These are phyloP conservation scores for Meandrina meandrites DNA, from an alignment of 92 coral and sea anemone species.

Conservation along the genomic window DNA sequence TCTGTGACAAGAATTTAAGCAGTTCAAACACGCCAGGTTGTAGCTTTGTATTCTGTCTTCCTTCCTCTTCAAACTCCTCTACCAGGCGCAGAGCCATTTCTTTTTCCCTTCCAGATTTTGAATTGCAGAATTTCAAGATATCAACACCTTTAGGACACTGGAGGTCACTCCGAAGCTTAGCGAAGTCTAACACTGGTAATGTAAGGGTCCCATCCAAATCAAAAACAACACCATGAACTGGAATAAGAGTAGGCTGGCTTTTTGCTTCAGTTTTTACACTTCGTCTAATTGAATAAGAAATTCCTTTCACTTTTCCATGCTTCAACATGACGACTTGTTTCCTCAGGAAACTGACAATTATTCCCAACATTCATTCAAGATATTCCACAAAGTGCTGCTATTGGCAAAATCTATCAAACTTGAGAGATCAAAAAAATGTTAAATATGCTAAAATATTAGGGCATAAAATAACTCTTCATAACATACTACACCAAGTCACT, in stretches of 20 bases:
- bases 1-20: constrained; percentile 57
- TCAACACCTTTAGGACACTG: constrained; percentile 77
- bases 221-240: constrained; percentile 80
- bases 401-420: not conserved
- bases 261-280: constrained; percentile 14
- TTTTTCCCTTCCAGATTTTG: constrained; percentile 65
- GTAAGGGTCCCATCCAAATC: constrained; percentile 96
- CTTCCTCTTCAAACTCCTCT: constrained; percentile 94
- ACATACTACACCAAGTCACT: not conserved
- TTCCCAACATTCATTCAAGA: constrained; percentile 10
- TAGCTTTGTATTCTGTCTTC: constrained; percentile 70
- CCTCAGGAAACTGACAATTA: not conserved
- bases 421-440: not conserved
- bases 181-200: constrained; percentile 78
- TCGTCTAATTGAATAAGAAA: constrained; percentile 24
- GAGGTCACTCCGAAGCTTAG: constrained; percentile 58
- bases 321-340: constrained; percentile 3
- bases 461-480: not conserved
- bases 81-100: constrained; percentile 56
- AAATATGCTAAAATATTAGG: not conserved
- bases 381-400: not conserved
- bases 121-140: constrained; percentile 64
- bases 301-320: not conserved
- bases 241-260: constrained; percentile 31
- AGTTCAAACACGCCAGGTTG: constrained; percentile 89